Evolutionary conservation across 2,797 vertebrate genomes (phyloP).

Genomic region (Spheniscus humboldti): DNA sequence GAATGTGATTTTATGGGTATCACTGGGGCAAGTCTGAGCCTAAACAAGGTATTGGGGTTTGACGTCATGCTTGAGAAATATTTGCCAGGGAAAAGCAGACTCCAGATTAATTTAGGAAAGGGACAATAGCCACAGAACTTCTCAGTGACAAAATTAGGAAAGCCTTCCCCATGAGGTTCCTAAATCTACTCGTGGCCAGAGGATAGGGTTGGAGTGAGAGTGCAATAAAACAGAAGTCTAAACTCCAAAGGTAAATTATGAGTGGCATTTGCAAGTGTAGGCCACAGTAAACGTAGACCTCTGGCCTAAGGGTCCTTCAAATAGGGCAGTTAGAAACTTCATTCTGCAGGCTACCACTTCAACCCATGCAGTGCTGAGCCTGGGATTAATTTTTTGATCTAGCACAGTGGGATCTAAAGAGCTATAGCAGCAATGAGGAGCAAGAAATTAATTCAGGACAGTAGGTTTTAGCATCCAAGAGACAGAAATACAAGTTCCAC

Average conservation of each 20-base stretch:
- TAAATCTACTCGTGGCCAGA: neutral
- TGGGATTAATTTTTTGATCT: neutral
- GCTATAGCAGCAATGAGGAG: neutral
- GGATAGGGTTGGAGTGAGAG: neutral
- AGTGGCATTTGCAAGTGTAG: neutral
- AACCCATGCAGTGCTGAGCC: accelerated
- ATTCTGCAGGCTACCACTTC: neutral
- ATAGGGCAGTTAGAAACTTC: neutral
- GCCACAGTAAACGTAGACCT: neutral
- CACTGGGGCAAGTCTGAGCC: neutral
- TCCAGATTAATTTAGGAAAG: neutral
- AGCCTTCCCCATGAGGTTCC: neutral
- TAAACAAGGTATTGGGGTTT: neutral
- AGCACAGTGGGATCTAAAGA: neutral
- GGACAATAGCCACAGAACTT: neutral
- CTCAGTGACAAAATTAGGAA: neutral
- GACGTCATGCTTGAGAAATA: neutral
- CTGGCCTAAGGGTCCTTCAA: neutral
- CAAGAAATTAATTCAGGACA: neutral
- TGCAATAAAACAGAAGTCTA: neutral
- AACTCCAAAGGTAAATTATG: neutral
- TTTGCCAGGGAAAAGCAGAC: neutral
- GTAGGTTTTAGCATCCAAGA: neutral
- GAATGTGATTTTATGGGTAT: neutral
- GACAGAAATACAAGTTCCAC: neutral